These are phyloP conservation scores for Rhinatrema bivittatum DNA, from an alignment of 2,797 vertebrate genomes.

Conservation along the genomic window DNA sequence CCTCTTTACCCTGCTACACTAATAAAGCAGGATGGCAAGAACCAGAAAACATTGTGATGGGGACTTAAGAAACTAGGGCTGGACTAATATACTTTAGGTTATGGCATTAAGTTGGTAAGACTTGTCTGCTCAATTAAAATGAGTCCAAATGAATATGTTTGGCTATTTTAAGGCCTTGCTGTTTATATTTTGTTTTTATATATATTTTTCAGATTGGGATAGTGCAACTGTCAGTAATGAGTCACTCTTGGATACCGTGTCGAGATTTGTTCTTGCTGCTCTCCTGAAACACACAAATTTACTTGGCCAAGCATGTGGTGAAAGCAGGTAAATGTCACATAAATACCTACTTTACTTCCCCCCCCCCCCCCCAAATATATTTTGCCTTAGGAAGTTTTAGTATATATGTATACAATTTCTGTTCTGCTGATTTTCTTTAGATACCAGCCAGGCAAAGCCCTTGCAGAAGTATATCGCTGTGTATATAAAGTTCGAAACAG, in stretches of 20 bases:
- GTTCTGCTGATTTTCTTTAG: slow-evolving; percentile 50
- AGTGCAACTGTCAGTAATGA: slow-evolving; percentile 87
- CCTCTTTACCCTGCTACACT: no score
- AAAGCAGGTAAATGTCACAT: slow-evolving; percentile 71
- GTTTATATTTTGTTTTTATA: no score
- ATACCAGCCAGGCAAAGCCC: slow-evolving; percentile 88
- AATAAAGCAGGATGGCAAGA: no score
- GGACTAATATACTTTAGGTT: no score
- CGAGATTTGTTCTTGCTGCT: slow-evolving; percentile 87
- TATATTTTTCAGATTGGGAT: slow-evolving; percentile 96
- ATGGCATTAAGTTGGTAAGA: no score
- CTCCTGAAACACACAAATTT: slow-evolving; percentile 89
- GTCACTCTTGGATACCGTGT: slow-evolving; percentile 85
- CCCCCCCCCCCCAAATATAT: slow-evolving; percentile 22
- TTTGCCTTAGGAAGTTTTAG: no score
- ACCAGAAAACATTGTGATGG: no score
- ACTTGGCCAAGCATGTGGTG: slow-evolving; percentile 79
- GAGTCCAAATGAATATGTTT: no score
- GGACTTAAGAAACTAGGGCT: no score
- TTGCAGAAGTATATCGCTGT: slow-evolving; percentile 87
- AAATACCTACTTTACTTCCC: neutral
- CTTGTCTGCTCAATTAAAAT: no score
- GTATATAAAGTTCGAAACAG: slow-evolving; percentile 94
- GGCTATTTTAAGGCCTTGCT: no score
- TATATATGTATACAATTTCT: neutral